Base-by-base conservation (phyloP, 2,888 invertebrate species). In the Microctonus brassicae region DNA sequence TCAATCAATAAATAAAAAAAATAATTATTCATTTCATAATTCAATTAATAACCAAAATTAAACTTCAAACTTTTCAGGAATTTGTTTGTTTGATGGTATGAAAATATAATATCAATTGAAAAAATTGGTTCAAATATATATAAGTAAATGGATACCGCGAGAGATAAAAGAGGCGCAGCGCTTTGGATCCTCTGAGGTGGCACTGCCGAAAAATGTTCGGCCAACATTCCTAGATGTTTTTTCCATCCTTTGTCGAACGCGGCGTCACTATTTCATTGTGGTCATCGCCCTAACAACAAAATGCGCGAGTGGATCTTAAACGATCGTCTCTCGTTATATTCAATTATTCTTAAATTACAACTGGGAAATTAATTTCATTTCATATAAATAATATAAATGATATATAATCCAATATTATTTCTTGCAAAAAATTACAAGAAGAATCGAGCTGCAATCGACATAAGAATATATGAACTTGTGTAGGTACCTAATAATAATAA, bases 151-250 rank as follows among this genome's bases (percentile, higher is more conserved):
- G 65, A 39, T 53, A 29, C 58, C 39, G 55, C 39, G 29, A 22
- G 39, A 66, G 73, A 70, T 63, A 62, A 70, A 67, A 63, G 57
- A 70, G 57, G 67, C 55, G 24, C 53, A 64, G 63, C 63, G 60
- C 55, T 65, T n/a, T 55, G 70, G 66, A 71, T 76, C 75, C 78
- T 77, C 78, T 77, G 77, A 85, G 83, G 84, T 85, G 85, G 85
- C 85, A 85, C 84, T 78, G 83, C 84, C 84, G 84, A 85, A 85
- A 85, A 84, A 84, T 85, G 83, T 79, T 74, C 76, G 75, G 81
- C 76, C 81, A 81, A 79, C 83, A 85, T 85, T 84, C 85, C 83
- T 84, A 84, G 83, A 83, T 79, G 80, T 84, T 84, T 85, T 84
- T 84, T 84, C 47, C 79, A 75, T 82, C 79, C 84, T 85, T 84